Conservation (phyloP, 64 coral and sea anemone species). For the Trachythela sp. region DNA sequence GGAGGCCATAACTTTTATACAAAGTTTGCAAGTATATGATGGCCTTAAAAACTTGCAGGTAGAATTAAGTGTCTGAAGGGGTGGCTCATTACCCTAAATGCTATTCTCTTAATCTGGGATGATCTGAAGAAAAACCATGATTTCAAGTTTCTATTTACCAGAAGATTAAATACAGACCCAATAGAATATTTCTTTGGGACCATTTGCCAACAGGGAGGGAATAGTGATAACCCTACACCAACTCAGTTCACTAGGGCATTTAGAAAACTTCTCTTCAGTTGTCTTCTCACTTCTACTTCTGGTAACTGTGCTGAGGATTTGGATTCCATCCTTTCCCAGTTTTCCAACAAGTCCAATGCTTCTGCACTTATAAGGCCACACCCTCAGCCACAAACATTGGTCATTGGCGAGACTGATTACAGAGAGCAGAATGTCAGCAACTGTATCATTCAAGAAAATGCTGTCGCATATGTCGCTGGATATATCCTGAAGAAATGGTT, state of each 20-base stretch:
- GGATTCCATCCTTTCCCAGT: neutral
- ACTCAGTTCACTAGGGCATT: neutral
- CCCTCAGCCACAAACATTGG: too few species aligned
- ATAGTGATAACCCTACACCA: neutral
- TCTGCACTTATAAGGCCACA: too few species aligned
- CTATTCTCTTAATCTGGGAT: neutral
- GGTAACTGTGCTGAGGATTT: neutral
- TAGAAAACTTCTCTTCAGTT: neutral
- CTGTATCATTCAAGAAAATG: slow-evolving; percentile 4
- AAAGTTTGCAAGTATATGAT: neutral
- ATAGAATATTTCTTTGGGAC: neutral
- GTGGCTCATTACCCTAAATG: neutral
- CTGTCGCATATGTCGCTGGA: neutral
- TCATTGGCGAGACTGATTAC: neutral
- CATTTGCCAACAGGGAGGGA: neutral
- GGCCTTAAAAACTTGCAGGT: neutral
- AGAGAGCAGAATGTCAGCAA: neutral
- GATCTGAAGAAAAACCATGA: neutral
- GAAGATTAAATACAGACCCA: neutral
- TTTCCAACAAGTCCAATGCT: too few species aligned
- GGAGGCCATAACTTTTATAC: neutral
- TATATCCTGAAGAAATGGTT: neutral
- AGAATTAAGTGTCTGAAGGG: neutral
- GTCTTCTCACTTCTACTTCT: neutral
- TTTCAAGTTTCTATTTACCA: neutral